Conservation (phyloP, 1,140 invertebrate genomes). For the Eumaeus atala region DNA sequence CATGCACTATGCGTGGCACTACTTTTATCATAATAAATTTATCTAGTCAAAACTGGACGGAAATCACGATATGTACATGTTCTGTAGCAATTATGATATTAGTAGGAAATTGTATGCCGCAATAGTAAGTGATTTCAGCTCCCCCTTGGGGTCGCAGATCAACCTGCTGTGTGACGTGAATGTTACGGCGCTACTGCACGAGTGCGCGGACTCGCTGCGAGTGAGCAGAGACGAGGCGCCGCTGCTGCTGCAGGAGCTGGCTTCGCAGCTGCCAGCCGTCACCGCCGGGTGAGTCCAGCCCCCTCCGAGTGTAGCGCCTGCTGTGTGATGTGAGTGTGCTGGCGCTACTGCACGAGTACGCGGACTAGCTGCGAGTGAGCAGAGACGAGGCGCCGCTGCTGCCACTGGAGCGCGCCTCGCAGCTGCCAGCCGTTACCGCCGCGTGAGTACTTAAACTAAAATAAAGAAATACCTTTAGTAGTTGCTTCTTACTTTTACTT, state of each 20-base stretch:
- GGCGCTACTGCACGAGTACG: slow-evolving; percentile 49
- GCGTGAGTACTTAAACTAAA: slow-evolving; percentile 55
- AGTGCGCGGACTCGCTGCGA: slow-evolving; percentile 53
- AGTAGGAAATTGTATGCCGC: background rate
- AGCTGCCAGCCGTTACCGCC: slow-evolving; percentile 45
- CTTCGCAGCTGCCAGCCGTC: slow-evolving; percentile 40
- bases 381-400: slow-evolving; percentile 50
- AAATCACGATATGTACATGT: too few species aligned
- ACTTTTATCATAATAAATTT: too few species aligned
- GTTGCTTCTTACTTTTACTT: too few species aligned
- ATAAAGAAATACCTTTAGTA: too few species aligned
- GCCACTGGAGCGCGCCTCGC: slow-evolving; percentile 37
- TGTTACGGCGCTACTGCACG: slow-evolving; percentile 49
- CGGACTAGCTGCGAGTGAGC: slow-evolving; percentile 57
- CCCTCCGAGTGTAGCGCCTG: slow-evolving; percentile 41
- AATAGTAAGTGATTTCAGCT: slow-evolving; percentile 26
- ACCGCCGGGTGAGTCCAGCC: slow-evolving; percentile 50
- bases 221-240: slow-evolving; percentile 54
- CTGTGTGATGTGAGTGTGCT: slow-evolving; percentile 48
- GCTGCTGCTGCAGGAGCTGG: slow-evolving; percentile 44
- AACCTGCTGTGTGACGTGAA: slow-evolving; percentile 44
- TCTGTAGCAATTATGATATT: too few species aligned
- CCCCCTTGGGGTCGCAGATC: slow-evolving; percentile 40
- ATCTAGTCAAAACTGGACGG: too few species aligned
- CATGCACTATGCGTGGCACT: too few species aligned